Evolutionary conservation across 2,113 vertebrate genomes (phyloP), one percentile per base, ranked within the genome.

Genomic region (Amblyopsis rosae): DNA sequence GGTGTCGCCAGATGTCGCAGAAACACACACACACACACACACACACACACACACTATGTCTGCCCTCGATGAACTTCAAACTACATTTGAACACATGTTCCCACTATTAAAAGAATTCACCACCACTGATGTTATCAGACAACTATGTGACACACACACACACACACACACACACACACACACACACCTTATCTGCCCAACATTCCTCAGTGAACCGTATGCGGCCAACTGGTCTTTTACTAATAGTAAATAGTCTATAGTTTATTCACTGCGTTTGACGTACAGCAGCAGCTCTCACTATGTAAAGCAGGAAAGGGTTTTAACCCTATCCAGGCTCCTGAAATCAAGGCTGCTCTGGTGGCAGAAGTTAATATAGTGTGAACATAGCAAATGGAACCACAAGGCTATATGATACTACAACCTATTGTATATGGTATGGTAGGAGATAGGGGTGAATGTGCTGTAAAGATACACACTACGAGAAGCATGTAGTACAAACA

Each of bases 161-260:
- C 51, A 17, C 33, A 45, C 62, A 15, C 47, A 41, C 53, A 56
- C 17, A 57, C 16, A 46, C 65, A 56, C 35, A 16, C 65, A 53
- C 61, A 66, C 70, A 74, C 47, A 49, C 55, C 56, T 84, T 83
- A 87, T 86, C 80, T 86, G 64, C 56, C 65, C 54, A 73, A 75
- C 86, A 88, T 89, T 91, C 82, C 76, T 86, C 62, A 56, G 76
- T 77, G 51, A 75, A 83, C 74, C 77, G 80, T 87, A 73, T 86
- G 85, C 62, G 70, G 63, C 50, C 67, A 56, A 54, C 67, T 32
- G 16, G 45, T 80, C 76, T 75, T 19, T 51, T 65, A 26, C 8
- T 50, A 13, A 51, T 9, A 17, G 33, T 67, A 45, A 12, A 19
- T 13, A 57, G 48, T 9, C n/a, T 48, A 51, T 11, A 51, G 12